Base-by-base conservation (phyloP, 2,888 invertebrate species). In the Polia nebulosa region DNA sequence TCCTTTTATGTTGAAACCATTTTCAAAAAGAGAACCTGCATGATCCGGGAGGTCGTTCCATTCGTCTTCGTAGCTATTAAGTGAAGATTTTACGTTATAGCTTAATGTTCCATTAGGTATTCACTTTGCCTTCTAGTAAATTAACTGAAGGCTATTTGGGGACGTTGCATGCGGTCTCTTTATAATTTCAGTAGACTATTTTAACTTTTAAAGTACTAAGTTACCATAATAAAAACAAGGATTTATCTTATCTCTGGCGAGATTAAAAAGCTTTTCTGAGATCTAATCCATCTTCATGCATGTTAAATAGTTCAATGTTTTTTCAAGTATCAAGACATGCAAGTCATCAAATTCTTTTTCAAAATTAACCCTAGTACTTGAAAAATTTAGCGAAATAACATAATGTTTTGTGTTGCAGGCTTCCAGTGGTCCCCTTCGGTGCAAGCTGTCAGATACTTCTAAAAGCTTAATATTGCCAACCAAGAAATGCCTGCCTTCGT, bases 361-460 rank as follows among this genome's bases (percentile, higher is more conserved):
- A 27, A 36, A 29, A 59, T 59, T 13, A 39, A 29, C 2, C 9
- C 15, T 15, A 44, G 4, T 11, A 25, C 27, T 11, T 41, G 15
- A 17, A n/a, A 67, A 17, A 1, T 39, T 44, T 32, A 25, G 1
- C 15, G 2, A 36, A 55, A 25, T 80, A 66, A 62, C n/a, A 29
- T 62, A 44, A 9, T 53, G 13, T 82, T 70, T 60, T 76, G 51
- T 61, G 36, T 92, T 88, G 39, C 92, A 93, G 93, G 89, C 71
- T 86, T 89, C 84, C 87, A 88, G 77, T 91, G 91, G 91, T 74
- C 82, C 41, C 87, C 90, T 6, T 85, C 88, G 27, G 76, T 80
- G 70, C 88, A 87, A 71, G 73, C 84, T 47, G 87, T 80, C 69
- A 87, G 85, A 85, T 89, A 87, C 82, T 89, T 81, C 77, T 90